These are phyloP conservation scores for Ditylenchus weischeri DNA, from an alignment of 2,888 invertebrate species.

Conservation along the genomic window DNA sequence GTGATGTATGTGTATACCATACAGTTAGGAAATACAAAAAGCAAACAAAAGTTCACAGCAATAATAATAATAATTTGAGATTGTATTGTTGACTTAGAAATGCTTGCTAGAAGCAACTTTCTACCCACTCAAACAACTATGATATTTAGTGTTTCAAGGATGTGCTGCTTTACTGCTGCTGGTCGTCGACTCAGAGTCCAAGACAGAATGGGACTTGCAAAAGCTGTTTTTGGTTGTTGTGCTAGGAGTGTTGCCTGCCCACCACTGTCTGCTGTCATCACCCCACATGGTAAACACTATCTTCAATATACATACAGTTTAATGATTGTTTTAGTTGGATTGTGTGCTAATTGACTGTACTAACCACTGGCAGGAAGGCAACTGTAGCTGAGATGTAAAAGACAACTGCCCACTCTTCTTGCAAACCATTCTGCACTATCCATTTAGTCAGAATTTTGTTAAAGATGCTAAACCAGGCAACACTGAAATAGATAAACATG, in stretches of 20 bases:
- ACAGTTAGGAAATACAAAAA: no score
- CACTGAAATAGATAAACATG: slow-evolving; percentile 12
- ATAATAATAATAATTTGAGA: no score
- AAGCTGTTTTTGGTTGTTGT: slow-evolving; percentile 11
- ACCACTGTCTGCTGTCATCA: slow-evolving; percentile 49
- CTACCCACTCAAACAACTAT: no score
- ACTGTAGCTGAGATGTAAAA: slow-evolving; percentile 51
- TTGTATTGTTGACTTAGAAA: no score
- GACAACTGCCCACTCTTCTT: slow-evolving; percentile 53
- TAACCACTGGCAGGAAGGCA: slow-evolving; percentile 48
- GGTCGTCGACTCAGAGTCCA: no score
- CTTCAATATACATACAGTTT: slow-evolving; percentile 33
- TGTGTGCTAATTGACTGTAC: background rate
- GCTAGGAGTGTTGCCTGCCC: slow-evolving; percentile 47
- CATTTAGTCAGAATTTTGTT: slow-evolving; percentile 55
- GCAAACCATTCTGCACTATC: slow-evolving; percentile 52
- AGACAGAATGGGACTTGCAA: background rate
- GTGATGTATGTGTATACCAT: no score
- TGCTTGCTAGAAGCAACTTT: no score
- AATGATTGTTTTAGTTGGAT: no score
- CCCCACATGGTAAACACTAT: slow-evolving; percentile 49
- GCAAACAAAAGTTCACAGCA: no score
- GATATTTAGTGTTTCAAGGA: no score
- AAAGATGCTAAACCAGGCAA: slow-evolving; percentile 50
- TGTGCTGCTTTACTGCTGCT: no score